These are phyloP conservation scores for Oxyura jamaicensis DNA, from an alignment of 2,113 vertebrate genomes.

Conservation along the genomic window DNA sequence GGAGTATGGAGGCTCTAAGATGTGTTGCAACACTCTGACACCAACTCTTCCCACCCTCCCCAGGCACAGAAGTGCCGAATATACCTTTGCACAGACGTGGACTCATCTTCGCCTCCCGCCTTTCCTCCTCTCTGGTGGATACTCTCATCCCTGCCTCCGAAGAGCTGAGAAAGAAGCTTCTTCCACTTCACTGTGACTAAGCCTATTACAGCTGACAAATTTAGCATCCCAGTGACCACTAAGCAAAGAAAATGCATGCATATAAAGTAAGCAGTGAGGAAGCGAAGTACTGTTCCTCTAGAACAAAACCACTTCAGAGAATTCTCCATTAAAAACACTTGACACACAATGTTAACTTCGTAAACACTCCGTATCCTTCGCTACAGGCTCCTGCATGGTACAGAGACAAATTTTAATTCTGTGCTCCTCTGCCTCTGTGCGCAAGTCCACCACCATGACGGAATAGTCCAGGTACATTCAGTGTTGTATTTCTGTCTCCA, in stretches of 20 bases:
- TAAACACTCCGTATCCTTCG: background rate
- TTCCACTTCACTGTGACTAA: background rate
- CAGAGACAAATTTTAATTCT: background rate
- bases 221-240: background rate
- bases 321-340: background rate
- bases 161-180: background rate
- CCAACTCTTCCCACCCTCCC: background rate
- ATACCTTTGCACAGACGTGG: accelerated
- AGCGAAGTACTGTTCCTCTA: background rate
- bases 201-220: background rate
- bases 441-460: background rate
- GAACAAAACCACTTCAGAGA: background rate
- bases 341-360: background rate
- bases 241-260: background rate
- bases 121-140: background rate
- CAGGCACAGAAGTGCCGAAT: background rate
- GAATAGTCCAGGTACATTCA: background rate
- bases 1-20: background rate
- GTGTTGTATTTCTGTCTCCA: background rate
- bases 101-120: background rate
- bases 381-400: background rate
- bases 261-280: background rate
- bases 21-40: background rate
- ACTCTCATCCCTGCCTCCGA: background rate
- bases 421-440: background rate